Evolutionary conservation across 2,797 vertebrate genomes (phyloP).

Genomic region (Epinephelus coioides): DNA sequence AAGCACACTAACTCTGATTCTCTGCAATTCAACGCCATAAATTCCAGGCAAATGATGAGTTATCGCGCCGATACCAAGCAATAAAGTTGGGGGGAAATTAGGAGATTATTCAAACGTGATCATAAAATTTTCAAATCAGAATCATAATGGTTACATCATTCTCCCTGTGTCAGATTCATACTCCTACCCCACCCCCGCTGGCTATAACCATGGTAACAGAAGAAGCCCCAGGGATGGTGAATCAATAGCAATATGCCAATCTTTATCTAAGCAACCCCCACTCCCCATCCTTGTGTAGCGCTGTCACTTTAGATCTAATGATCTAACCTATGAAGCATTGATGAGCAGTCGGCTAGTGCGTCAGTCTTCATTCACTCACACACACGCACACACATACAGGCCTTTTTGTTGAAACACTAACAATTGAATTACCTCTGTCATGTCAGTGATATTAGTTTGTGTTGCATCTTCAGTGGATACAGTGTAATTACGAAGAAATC

Average conservation of each 20-base stretch:
- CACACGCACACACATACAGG: constrained; percentile 23
- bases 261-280: constrained; percentile 83
- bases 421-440: constrained; percentile 58
- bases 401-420: constrained; percentile 59
- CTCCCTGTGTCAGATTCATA: constrained; percentile 64
- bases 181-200: constrained; percentile 38
- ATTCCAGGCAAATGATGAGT: constrained; percentile 51
- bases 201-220: constrained; percentile 82
- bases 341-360: constrained; percentile 78
- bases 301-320: constrained; percentile 87
- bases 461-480: constrained; percentile 37
- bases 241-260: constrained; percentile 89
- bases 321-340: constrained; percentile 86
- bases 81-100: constrained; percentile 43
- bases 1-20: constrained; percentile 39
- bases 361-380: constrained; percentile 79
- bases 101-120: constrained; percentile 57
- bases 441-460: constrained; percentile 53
- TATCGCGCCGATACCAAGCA: constrained; percentile 33
- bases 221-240: constrained; percentile 78
- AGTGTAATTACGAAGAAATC: constrained; percentile 30
- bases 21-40: constrained; percentile 40
- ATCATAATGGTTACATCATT: constrained; percentile 72
- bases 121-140: constrained; percentile 58
- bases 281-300: constrained; percentile 80